phyloP scores from a whole-genome alignment of 1,140 invertebrate genomes.

The Phortica variegata region DNA sequence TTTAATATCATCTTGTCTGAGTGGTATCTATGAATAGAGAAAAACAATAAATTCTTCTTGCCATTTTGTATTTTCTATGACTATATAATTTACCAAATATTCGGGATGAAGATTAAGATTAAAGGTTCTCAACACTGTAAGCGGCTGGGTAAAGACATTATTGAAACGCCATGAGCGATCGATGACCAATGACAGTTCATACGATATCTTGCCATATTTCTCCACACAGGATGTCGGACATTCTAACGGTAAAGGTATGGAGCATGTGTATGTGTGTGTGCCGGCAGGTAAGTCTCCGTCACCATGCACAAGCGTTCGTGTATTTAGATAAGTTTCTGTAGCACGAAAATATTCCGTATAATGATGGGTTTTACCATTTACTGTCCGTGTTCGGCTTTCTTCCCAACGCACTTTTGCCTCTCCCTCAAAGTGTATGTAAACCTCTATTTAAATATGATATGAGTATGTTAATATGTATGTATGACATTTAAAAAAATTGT shows the following conservation, averaged over 20 bases:
- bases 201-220: conserved; percentile 67
- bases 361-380: conserved; percentile 18
- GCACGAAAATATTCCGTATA: conserved; percentile 32
- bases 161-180: conserved; percentile 76
- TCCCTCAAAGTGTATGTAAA: conserved; percentile 38
- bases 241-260: conserved; percentile 58
- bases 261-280: conserved; percentile 37
- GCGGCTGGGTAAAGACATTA: conserved; percentile 67
- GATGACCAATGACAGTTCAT: conserved; percentile 66
- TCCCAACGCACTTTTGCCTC: conserved; percentile 43
- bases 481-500: background rate
- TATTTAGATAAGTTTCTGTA: conserved; percentile 28
- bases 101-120: conserved; percentile 67
- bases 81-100: conserved; percentile 25
- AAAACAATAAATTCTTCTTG: background rate
- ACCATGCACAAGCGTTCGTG: conserved; percentile 19
- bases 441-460: conserved; percentile 14
- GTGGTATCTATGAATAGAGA: conserved; percentile 23
- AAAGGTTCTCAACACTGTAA: conserved; percentile 71
- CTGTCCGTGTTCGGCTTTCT: conserved; percentile 20
- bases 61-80: background rate
- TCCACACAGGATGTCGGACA: conserved; percentile 72
- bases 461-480: background rate
- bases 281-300: conserved; percentile 30
- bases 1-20: conserved; percentile 31